These are phyloP conservation scores for Pogonomyrmex barbatus DNA, from an alignment of 1,140 invertebrate species.

Conservation along the genomic window DNA sequence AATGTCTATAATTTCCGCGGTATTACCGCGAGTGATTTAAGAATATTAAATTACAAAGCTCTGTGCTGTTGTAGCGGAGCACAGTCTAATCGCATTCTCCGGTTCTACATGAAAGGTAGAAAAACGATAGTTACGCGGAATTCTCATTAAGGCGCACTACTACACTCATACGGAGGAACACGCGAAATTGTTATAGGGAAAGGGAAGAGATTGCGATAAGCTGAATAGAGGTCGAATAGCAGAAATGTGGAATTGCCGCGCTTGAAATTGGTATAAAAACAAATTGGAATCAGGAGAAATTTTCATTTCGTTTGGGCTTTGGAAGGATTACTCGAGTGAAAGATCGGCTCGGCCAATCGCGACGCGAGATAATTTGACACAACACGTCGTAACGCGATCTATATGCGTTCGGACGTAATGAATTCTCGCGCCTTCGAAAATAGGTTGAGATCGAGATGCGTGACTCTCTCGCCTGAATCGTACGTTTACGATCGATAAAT, in stretches of 20 bases:
- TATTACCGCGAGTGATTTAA: background rate
- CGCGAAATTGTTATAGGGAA: background rate
- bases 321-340: background rate
- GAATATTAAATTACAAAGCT: conserved; percentile 20
- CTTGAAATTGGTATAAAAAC: background rate
- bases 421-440: conserved; percentile 22
- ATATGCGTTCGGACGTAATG: background rate
- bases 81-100: background rate
- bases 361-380: conserved; percentile 24
- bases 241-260: background rate
- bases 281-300: background rate
- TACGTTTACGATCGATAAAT: conserved; percentile 40
- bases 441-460: conserved; percentile 42
- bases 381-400: conserved; percentile 17
- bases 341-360: conserved; percentile 1
- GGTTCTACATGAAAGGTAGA: background rate
- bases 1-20: background rate
- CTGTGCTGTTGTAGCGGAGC: background rate
- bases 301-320: background rate
- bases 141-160: background rate
- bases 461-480: conserved; percentile 26
- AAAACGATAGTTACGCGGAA: background rate
- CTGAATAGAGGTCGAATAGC: background rate
- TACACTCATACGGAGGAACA: background rate
- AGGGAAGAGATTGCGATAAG: background rate